Conservation (phyloP, 2,113 vertebrate genomes). For the Hemicordylus capensis region DNA sequence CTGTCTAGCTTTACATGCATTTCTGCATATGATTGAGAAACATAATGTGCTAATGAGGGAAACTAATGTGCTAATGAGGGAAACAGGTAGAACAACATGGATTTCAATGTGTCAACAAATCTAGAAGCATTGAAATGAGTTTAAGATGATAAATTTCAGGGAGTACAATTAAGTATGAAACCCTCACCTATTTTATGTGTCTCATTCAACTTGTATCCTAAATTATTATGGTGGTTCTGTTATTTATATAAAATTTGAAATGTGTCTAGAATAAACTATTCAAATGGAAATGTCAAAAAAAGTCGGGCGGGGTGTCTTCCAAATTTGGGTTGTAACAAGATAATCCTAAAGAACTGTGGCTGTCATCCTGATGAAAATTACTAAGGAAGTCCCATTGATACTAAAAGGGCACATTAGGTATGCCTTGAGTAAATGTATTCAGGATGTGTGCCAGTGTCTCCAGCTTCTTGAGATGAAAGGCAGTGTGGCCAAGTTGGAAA, state of each 20-base stretch:
- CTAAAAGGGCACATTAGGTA: too few relatives aligned
- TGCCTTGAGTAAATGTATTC: too few relatives aligned
- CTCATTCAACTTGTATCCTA: conserved; percentile 57
- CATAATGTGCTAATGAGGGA: conserved; percentile 39
- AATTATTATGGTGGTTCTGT: conserved; percentile 46
- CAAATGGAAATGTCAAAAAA: conserved; percentile 51
- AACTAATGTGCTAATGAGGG: conserved; percentile 38
- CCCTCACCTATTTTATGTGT: conserved; percentile 52
- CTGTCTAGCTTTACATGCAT: conserved; percentile 25
- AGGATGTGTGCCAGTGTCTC: too few relatives aligned
- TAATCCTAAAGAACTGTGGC: neutral
- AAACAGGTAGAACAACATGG: conserved; percentile 26
- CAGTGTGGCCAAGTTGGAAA: neutral
- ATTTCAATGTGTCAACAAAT: conserved; percentile 37
- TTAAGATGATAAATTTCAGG: conserved; percentile 30
- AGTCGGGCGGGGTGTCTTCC: conserved; percentile 8
- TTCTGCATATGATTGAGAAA: conserved; percentile 26
- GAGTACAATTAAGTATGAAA: conserved; percentile 33
- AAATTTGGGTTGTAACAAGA: neutral
- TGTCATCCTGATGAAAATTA: too few relatives aligned
- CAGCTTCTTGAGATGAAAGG: neutral
- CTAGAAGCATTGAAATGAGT: conserved; percentile 24
- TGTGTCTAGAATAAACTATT: conserved; percentile 49
- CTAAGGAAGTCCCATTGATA: too few relatives aligned
- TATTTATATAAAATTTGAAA: conserved; percentile 46